Conservation (phyloP, 1,140 invertebrate genomes). For the Probaryconus sp. region DNA sequence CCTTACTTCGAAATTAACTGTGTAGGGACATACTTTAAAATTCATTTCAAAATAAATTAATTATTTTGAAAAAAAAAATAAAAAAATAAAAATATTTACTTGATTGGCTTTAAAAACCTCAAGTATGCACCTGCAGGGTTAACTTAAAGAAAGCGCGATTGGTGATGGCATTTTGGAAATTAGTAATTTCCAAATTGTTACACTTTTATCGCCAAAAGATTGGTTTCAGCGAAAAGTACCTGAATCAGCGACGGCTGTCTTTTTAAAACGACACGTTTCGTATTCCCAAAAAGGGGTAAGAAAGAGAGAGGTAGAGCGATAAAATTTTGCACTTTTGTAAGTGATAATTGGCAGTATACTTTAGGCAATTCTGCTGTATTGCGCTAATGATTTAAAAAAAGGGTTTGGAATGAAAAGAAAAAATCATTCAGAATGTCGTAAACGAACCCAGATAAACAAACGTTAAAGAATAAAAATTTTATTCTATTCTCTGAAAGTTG, state of each 20-base stretch:
- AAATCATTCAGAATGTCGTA: too few relatives aligned
- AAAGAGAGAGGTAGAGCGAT: slow-evolving; percentile 35
- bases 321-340: slow-evolving; percentile 58
- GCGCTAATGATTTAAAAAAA: too few relatives aligned
- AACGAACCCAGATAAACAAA: too few relatives aligned
- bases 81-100: too few relatives aligned
- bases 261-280: slow-evolving; percentile 49
- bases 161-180: background rate
- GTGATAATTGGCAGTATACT: slow-evolving; percentile 35
- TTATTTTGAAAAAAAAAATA: too few relatives aligned
- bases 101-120: slow-evolving; percentile 2
- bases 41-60: too few relatives aligned
- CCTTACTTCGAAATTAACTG: too few relatives aligned
- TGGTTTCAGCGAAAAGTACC: slow-evolving; percentile 60
- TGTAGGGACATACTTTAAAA: too few relatives aligned
- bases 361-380: slow-evolving; percentile 28
- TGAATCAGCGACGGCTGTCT: slow-evolving; percentile 55
- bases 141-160: slow-evolving; percentile 32
- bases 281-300: slow-evolving; percentile 1
- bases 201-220: slow-evolving; percentile 17
- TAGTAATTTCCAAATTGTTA: background rate
- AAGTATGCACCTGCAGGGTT: slow-evolving; percentile 45
- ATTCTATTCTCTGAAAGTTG: too few relatives aligned
- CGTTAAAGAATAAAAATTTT: too few relatives aligned
- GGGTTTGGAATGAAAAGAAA: too few relatives aligned